Percentiles rank a stretch among this genome's conserved stretches.
These are phyloP conservation scores for Heliocidaris erythrogramma DNA, from an alignment of 35 echinoderm and acorn worm genomes.

Conservation along the genomic window DNA sequence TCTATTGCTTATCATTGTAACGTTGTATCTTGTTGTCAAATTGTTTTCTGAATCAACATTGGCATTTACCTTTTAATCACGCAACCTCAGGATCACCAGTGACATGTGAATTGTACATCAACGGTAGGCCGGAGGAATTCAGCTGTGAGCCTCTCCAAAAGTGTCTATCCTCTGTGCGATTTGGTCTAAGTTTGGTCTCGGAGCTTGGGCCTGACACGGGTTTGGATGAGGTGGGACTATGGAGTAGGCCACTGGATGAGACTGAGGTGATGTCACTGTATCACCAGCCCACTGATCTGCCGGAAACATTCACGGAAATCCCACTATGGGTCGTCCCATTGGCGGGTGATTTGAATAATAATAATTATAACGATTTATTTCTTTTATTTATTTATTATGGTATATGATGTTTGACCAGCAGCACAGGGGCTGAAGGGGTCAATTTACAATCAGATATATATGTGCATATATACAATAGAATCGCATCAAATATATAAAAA, in stretches of 20 bases:
- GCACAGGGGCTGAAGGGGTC: no score
- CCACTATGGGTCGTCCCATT: background rate
- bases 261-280: constrained; percentile 9
- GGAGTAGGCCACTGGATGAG: background rate
- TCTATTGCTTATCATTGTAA: no score
- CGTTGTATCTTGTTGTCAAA: no score
- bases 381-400: no score
- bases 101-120: constrained; percentile 15
- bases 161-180: background rate
- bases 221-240: constrained; percentile 29
- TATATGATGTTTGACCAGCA: no score
- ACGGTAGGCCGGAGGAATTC: background rate
- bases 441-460: no score
- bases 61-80: no score
- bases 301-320: background rate
- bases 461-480: no score
- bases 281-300: constrained; percentile 24
- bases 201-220: background rate
- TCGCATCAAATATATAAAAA: no score
- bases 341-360: background rate
- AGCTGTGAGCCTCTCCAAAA: background rate
- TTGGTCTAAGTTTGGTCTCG: background rate
- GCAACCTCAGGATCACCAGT: background rate
- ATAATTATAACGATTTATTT: no score
- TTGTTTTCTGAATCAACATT: no score